Evolutionary conservation across 2,888 invertebrate species (phyloP).

Genomic region (Scaptomyza reducta): DNA sequence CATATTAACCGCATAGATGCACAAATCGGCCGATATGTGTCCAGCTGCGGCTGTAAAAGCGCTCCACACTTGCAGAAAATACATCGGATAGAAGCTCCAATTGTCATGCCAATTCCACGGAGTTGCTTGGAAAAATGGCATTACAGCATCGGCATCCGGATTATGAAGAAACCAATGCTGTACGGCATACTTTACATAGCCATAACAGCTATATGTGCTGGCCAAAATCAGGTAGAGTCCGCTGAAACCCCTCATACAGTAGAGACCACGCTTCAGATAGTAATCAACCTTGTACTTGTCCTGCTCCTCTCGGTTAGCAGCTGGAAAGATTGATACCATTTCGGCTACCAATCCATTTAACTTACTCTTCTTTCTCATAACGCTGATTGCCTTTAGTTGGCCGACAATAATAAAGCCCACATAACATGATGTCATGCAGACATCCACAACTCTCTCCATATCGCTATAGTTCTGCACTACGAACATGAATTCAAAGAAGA

Average conservation of each 20-base stretch:
- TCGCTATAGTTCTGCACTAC: slow-evolving; percentile 23
- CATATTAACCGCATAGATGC: slow-evolving; percentile 63
- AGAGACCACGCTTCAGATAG: slow-evolving; percentile 27
- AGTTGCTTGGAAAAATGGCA: slow-evolving; percentile 40
- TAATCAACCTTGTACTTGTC: slow-evolving; percentile 22
- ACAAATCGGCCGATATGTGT: slow-evolving; percentile 69
- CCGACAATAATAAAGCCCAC: slow-evolving; percentile 35
- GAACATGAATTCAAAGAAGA: slow-evolving; percentile 16
- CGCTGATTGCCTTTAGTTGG: slow-evolving; percentile 40
- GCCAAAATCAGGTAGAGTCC: slow-evolving; percentile 13
- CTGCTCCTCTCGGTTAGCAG: slow-evolving; percentile 14
- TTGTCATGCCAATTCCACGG: slow-evolving; percentile 57
- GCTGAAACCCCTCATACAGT: slow-evolving; percentile 31
- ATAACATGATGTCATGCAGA: slow-evolving; percentile 43
- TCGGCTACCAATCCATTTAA: slow-evolving; percentile 35
- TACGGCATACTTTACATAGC: slow-evolving; percentile 27
- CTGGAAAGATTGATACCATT: slow-evolving; percentile 48
- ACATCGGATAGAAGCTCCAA: slow-evolving; percentile 58
- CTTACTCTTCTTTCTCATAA: slow-evolving; percentile 20
- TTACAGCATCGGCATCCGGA: slow-evolving; percentile 14
- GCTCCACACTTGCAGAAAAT: slow-evolving; percentile 47
- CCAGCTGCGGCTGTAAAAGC: slow-evolving; percentile 59
- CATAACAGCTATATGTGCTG: slow-evolving; percentile 27
- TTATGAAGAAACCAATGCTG: slow-evolving; percentile 31
- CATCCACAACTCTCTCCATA: slow-evolving; percentile 30